These are phyloP conservation scores for Serilophus lunatus DNA, from an alignment of 2,113 vertebrate species.

Conservation along the genomic window DNA sequence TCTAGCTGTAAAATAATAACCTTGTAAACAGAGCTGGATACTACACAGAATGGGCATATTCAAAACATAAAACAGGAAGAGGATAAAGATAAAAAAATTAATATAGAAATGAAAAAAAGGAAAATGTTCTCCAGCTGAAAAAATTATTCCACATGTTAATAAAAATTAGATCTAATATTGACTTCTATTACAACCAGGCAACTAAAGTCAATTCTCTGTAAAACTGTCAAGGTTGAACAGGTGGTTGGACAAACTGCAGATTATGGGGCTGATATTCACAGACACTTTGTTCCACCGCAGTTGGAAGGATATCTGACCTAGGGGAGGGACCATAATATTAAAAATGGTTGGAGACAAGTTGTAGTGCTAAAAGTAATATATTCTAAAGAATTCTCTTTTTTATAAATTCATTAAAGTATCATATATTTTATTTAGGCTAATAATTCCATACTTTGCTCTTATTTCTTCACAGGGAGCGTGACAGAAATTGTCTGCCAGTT, in stretches of 20 bases:
- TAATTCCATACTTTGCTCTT: not conserved
- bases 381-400: not conserved
- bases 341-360: not conserved
- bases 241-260: not conserved
- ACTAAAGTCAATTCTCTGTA: not conserved
- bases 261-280: not conserved
- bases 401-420: not conserved
- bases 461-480: not conserved
- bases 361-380: not conserved
- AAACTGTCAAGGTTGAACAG: not conserved
- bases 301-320: not conserved
- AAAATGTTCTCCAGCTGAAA: not conserved
- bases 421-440: not conserved
- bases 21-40: not conserved
- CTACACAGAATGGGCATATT: fast-evolving
- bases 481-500: not conserved
- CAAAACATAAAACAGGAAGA: not conserved
- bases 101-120: not conserved
- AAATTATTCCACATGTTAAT: fast-evolving
- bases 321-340: not conserved
- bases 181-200: not conserved
- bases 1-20: not conserved
- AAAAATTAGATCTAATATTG: not conserved
- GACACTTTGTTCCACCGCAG: not conserved
- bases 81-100: not conserved